phyloP scores from a whole-genome alignment of 23 tunicate genomes.

The Styela clava region DNA sequence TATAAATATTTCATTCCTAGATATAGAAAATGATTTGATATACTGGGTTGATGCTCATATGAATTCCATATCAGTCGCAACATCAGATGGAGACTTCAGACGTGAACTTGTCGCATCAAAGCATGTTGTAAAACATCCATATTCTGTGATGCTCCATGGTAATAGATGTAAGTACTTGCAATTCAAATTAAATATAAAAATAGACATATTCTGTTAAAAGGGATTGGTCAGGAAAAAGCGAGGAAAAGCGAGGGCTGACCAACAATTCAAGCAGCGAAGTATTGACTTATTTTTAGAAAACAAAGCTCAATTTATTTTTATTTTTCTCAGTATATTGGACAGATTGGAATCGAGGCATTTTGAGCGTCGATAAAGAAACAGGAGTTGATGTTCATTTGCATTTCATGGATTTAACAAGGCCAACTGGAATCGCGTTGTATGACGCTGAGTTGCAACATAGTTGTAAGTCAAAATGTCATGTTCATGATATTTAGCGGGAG shows the following conservation, averaged over 20 bases:
- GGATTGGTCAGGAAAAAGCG: too few relatives aligned
- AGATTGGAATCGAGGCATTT: not conserved
- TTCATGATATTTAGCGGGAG: too few relatives aligned
- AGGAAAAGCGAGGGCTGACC: too few relatives aligned
- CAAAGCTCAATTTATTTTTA: too few relatives aligned
- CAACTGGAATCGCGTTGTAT: not conserved
- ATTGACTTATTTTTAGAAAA: too few relatives aligned
- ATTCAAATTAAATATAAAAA: too few relatives aligned
- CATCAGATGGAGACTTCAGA: not conserved
- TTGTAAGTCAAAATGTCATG: not conserved
- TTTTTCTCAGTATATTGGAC: not conserved
- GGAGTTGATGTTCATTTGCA: not conserved
- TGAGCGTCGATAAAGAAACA: not conserved
- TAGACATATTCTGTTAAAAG: too few relatives aligned
- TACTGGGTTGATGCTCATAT: not conserved
- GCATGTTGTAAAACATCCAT: not conserved
- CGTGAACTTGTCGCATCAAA: not conserved
- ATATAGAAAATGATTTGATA: not conserved
- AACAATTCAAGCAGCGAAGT: too few relatives aligned
- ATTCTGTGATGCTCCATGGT: not conserved
- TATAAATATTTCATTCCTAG: not conserved
- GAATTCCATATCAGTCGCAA: not conserved
- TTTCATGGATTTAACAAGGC: not conserved
- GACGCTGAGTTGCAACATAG: not conserved
- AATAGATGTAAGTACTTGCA: not conserved